A percentile compares a stretch with the other conserved stretches of the same genome.
Evolutionary conservation across 2,888 invertebrate genomes (phyloP).

Genomic region (Arge pagana): DNA sequence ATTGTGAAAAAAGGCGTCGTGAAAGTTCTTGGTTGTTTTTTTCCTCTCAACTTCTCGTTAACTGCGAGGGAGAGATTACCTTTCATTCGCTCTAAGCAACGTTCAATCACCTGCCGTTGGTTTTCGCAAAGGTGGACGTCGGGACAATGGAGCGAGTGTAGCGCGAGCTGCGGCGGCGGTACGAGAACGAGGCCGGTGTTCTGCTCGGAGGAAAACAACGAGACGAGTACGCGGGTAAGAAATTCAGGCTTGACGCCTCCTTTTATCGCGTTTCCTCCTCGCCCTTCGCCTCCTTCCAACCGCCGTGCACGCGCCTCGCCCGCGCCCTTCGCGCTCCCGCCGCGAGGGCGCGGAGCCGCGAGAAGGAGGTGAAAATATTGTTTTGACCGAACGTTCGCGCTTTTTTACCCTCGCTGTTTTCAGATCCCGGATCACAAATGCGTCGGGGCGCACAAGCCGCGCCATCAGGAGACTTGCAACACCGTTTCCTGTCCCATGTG

Average conservation of each 20-base stretch:
- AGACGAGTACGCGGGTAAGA: slow-evolving; percentile 77
- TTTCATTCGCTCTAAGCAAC: too few relatives aligned
- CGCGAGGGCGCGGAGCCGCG: too few relatives aligned
- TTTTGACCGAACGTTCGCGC: not conserved
- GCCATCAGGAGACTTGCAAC: slow-evolving; percentile 81
- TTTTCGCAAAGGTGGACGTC: slow-evolving; percentile 79
- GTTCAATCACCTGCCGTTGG: not conserved
- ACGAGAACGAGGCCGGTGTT: slow-evolving; percentile 78
- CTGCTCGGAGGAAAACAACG: slow-evolving; percentile 81
- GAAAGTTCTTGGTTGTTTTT: too few relatives aligned
- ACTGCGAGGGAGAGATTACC: too few relatives aligned
- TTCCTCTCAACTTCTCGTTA: too few relatives aligned
- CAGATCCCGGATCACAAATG: slow-evolving; percentile 82
- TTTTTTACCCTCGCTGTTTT: slow-evolving; percentile 35
- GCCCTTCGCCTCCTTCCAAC: slow-evolving; percentile 3
- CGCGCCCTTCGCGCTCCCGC: too few relatives aligned
- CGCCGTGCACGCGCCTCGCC: too few relatives aligned
- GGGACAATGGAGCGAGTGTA: slow-evolving; percentile 88
- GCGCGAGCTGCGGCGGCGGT: slow-evolving; percentile 85
- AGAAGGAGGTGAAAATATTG: not conserved
- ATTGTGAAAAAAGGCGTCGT: too few relatives aligned
- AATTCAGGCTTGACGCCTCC: too few relatives aligned
- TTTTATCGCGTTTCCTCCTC: not conserved
- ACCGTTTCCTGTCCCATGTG: slow-evolving; percentile 85
- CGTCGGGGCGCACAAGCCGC: slow-evolving; percentile 72